Evolutionary conservation across 2,113 vertebrate species (phyloP).

Genomic region (Donacobius atricapilla): DNA sequence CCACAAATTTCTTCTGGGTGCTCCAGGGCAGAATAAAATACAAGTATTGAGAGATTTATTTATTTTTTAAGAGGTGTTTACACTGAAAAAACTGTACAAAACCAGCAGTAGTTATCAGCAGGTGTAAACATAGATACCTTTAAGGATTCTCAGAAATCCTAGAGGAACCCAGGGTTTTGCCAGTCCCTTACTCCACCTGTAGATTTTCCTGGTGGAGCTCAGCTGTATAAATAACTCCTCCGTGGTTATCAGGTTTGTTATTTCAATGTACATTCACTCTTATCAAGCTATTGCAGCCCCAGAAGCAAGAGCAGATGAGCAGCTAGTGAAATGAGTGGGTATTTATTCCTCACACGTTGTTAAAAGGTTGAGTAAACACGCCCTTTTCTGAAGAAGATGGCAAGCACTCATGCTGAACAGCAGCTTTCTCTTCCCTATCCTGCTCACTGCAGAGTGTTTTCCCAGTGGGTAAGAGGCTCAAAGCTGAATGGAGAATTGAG

Average conservation of each 20-base stretch:
- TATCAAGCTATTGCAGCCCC: background rate
- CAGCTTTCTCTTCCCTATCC: background rate
- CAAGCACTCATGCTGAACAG: background rate
- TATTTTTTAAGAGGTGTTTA: background rate
- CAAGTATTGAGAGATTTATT: background rate
- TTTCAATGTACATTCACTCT: background rate
- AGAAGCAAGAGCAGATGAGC: background rate
- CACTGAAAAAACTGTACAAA: background rate
- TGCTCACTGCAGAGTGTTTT: background rate
- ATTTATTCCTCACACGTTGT: background rate
- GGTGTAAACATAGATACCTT: background rate
- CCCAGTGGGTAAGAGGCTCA: background rate
- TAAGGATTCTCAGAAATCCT: background rate
- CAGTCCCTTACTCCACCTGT: background rate
- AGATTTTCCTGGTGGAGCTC: background rate
- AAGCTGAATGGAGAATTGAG: background rate
- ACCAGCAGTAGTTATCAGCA: background rate
- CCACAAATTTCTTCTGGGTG: background rate
- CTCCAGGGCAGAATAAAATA: background rate
- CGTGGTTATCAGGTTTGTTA: background rate
- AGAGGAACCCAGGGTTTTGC: background rate
- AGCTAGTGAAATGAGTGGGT: background rate
- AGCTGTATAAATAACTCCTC: background rate
- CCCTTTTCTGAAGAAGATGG: background rate
- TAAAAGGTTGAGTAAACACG: slow-evolving; percentile 16